These are phyloP conservation scores for Centrocercus urophasianus DNA, from an alignment of 2,113 vertebrate species.

Conservation along the genomic window DNA sequence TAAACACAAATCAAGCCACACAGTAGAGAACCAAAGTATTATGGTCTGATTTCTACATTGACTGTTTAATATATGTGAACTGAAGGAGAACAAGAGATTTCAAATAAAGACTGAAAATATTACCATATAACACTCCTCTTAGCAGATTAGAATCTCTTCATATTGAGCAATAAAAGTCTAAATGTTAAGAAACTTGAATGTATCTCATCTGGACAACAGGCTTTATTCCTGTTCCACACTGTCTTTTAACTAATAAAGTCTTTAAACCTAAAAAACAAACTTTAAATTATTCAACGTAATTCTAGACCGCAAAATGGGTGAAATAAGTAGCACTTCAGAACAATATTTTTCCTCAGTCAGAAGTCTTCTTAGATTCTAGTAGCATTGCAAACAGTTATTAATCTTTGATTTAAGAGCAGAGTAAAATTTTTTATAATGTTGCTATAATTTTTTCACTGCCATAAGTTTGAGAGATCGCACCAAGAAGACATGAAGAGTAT, in stretches of 20 bases:
- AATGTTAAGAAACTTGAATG: constrained; percentile 58
- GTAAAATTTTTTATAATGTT: not conserved
- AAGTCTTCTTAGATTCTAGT: not conserved
- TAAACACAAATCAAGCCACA: constrained; percentile 81
- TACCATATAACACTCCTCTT: constrained; percentile 66
- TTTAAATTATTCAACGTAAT: not conserved
- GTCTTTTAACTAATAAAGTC: not conserved
- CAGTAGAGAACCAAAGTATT: constrained; percentile 75
- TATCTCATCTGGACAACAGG: constrained; percentile 61
- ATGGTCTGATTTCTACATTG: constrained; percentile 72
- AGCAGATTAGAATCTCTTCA: constrained; percentile 70
- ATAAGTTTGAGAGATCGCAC: not conserved
- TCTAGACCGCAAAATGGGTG: not conserved
- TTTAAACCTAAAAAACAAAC: not conserved
- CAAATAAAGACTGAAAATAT: constrained; percentile 72
- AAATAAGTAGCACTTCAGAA: not conserved
- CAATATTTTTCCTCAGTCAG: not conserved
- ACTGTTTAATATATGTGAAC: constrained; percentile 64
- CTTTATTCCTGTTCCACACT: constrained; percentile 27
- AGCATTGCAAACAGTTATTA: not conserved
- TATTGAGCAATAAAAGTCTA: constrained; percentile 67
- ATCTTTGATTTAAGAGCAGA: not conserved
- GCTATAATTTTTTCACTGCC: not conserved
- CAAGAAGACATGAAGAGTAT: not conserved
- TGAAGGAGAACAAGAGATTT: constrained; percentile 65